These are phyloP conservation scores for Automeris io DNA, from an alignment of 2,888 invertebrate species.

Conservation along the genomic window DNA sequence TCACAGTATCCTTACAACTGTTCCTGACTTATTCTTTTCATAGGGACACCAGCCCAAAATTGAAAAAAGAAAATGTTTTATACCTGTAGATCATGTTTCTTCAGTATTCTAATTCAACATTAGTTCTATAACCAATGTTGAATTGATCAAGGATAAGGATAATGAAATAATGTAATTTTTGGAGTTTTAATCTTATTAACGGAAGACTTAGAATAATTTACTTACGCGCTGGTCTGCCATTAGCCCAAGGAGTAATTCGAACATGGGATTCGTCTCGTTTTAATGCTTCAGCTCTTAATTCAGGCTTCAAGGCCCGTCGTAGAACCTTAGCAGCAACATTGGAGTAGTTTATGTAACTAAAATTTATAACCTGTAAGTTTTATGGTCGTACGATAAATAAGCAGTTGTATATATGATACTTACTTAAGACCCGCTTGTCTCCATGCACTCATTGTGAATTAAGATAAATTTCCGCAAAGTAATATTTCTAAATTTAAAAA, in stretches of 20 bases:
- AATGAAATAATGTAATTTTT: neutral
- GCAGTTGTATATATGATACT: slow-evolving; percentile 39
- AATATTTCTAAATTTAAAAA: slow-evolving; percentile 15
- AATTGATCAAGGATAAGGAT: too few relatives aligned
- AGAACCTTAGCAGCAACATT: slow-evolving; percentile 92
- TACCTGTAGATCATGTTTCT: too few relatives aligned
- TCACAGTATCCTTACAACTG: too few relatives aligned
- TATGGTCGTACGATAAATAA: slow-evolving; percentile 11
- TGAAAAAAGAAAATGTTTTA: too few relatives aligned
- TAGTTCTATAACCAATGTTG: too few relatives aligned
- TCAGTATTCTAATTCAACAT: too few relatives aligned
- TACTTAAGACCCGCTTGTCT: slow-evolving; percentile 91
- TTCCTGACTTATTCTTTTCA: too few relatives aligned
- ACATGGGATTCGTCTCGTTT: slow-evolving; percentile 87
- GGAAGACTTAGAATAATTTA: slow-evolving; percentile 18
- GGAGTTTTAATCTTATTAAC: too few relatives aligned
- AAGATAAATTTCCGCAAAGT: slow-evolving; percentile 16
- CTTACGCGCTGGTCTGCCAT: slow-evolving; percentile 92
- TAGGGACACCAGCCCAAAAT: too few relatives aligned
- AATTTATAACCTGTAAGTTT: slow-evolving; percentile 29
- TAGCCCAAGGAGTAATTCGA: slow-evolving; percentile 91
- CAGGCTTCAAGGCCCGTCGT: slow-evolving; percentile 87
- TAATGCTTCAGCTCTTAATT: slow-evolving; percentile 82
- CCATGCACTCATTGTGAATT: slow-evolving; percentile 84
- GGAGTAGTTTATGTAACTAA: slow-evolving; percentile 97